A percentile compares a stretch with the other conserved stretches of the same genome.
Conservation (phyloP, 1,140 invertebrate genomes). For the Rhagoletis pomonella region DNA sequence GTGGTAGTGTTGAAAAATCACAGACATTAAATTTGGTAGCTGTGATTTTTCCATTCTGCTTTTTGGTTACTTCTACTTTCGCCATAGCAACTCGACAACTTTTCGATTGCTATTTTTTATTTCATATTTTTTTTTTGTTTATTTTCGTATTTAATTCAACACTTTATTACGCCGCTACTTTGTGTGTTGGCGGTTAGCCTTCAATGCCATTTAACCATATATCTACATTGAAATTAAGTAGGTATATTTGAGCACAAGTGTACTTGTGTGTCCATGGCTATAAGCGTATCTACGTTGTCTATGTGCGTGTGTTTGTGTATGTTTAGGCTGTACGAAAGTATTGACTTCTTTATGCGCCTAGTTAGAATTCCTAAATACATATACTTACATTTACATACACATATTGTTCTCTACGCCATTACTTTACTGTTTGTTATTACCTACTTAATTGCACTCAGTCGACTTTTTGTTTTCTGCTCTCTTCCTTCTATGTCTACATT, state of each 20-base stretch:
- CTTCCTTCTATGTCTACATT: not conserved
- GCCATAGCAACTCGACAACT: not conserved
- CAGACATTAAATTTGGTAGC: conserved; percentile 6
- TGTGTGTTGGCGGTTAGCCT: not conserved
- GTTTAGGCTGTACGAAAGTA: too few species aligned
- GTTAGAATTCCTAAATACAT: too few species aligned
- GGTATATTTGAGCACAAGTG: not conserved
- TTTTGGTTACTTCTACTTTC: not conserved
- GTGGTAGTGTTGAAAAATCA: conserved; percentile 3
- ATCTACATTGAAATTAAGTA: not conserved
- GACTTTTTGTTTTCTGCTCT: not conserved
- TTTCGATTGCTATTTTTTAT: not conserved
- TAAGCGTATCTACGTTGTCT: not conserved
- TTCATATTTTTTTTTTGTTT: not conserved
- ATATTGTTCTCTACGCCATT: not conserved
- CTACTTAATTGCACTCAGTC: not conserved
- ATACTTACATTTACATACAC: too few species aligned
- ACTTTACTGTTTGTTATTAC: not conserved
- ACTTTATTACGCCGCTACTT: not conserved
- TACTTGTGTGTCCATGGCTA: not conserved
- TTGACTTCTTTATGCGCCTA: too few species aligned
- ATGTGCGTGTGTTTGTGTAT: too few species aligned
- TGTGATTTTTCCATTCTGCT: not conserved
- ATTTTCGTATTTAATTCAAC: not conserved
- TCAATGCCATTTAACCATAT: not conserved